These are phyloP conservation scores for Quiscalus mexicanus DNA, from an alignment of 2,113 vertebrate species.

Conservation along the genomic window DNA sequence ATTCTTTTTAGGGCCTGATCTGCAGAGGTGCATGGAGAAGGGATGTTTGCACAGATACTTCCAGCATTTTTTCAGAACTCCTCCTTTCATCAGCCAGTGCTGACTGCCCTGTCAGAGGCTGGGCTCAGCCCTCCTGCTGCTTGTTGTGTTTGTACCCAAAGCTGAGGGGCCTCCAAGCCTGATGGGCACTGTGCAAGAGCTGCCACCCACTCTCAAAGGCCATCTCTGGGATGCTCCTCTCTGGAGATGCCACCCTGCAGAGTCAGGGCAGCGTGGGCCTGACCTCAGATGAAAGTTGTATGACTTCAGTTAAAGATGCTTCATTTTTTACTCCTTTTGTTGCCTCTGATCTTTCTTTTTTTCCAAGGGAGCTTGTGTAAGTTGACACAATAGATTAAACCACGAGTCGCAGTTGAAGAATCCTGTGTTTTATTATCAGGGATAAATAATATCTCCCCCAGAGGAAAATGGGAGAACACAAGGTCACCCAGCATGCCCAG, in stretches of 20 bases:
- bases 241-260: neutral
- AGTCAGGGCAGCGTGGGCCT: neutral
- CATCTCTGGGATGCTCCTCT: neutral
- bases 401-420: neutral
- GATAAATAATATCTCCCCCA: conserved; percentile 41
- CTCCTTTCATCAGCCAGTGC: neutral
- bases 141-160: neutral
- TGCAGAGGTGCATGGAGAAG: neutral
- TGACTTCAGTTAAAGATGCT: neutral
- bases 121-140: neutral
- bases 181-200: neutral
- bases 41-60: neutral
- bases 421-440: conserved; percentile 1
- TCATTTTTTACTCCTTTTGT: neutral
- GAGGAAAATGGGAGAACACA: conserved; percentile 20
- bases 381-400: conserved; percentile 35
- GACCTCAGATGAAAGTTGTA: neutral
- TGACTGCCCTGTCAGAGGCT: neutral
- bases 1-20: neutral
- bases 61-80: neutral
- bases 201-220: neutral
- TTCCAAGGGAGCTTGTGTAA: neutral
- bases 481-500: conserved; percentile 32
- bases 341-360: neutral
- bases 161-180: neutral